These are phyloP conservation scores for Diplolepis rosae DNA, from an alignment of 2,888 invertebrate genomes.

Conservation along the genomic window DNA sequence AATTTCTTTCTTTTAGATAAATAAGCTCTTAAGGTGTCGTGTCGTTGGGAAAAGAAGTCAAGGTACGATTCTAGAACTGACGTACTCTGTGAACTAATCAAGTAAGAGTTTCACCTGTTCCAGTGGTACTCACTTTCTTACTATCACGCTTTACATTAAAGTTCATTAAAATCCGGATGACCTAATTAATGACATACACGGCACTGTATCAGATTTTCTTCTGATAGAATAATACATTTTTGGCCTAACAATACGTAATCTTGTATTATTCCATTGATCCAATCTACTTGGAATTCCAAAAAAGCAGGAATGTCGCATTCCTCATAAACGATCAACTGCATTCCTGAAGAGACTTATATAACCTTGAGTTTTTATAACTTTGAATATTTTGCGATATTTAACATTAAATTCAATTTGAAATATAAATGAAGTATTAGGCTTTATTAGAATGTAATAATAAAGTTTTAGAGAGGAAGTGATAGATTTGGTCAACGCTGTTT, in stretches of 20 bases:
- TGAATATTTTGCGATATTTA: too few species aligned
- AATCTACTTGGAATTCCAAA: too few species aligned
- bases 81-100: slow-evolving; percentile 69
- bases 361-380: too few species aligned
- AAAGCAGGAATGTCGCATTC: too few species aligned
- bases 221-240: too few species aligned
- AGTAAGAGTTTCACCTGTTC: slow-evolving; percentile 64
- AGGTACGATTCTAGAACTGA: slow-evolving; percentile 59
- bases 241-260: too few species aligned
- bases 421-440: too few species aligned
- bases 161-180: not conserved
- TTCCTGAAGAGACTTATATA: too few species aligned
- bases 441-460: not conserved
- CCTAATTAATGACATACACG: not conserved
- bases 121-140: slow-evolving; percentile 67
- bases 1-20: slow-evolving; percentile 8
- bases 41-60: slow-evolving; percentile 44
- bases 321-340: too few species aligned
- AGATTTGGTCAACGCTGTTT: slow-evolving; percentile 33
- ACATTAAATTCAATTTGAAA: too few species aligned
- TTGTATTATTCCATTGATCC: too few species aligned
- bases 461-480: not conserved
- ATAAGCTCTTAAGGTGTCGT: slow-evolving; percentile 26
- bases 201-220: too few species aligned
- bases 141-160: slow-evolving; percentile 22